Conservation (phyloP, 2,797 vertebrate species). For the Parambassis ranga region DNA sequence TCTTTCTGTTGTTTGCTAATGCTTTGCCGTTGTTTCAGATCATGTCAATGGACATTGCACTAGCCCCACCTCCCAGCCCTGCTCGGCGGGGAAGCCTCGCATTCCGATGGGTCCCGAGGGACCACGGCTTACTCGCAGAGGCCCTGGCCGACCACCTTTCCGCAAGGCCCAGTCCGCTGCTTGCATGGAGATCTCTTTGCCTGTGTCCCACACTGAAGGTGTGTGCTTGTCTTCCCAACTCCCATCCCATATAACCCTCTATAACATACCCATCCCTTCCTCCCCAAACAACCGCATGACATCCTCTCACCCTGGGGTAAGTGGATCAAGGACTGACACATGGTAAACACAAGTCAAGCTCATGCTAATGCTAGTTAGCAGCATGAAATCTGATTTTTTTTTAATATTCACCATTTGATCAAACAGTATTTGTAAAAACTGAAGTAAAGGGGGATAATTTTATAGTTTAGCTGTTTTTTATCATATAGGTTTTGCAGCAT, state of each 20-base stretch:
- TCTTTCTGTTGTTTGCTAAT: constrained; percentile 76
- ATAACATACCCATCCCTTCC: constrained; percentile 41
- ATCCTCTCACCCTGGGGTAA: constrained; percentile 53
- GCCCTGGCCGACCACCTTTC: constrained; percentile 94
- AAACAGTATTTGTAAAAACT: no score
- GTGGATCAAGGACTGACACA: constrained; percentile 48
- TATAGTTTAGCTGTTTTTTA: no score
- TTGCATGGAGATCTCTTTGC: constrained; percentile 99
- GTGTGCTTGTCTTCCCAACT: constrained; percentile 80
- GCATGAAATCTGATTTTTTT: neutral
- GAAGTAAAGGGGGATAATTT: no score
- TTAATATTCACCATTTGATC: no score
- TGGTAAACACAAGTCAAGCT: constrained; percentile 50
- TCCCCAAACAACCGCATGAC: constrained; percentile 66
- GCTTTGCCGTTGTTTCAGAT: constrained; percentile 89
- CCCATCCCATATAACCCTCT: constrained; percentile 44
- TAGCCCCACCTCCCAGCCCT: constrained; percentile 93
- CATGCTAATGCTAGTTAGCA: constrained; percentile 69
- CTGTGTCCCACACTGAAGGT: constrained; percentile 96
- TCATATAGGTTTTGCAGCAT: no score
- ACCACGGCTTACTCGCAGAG: constrained; percentile 91
- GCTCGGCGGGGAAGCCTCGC: constrained; percentile 88
- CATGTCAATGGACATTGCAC: constrained; percentile 98
- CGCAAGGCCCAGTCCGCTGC: constrained; percentile 99
- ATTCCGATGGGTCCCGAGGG: constrained; percentile 90